Percentiles rank a stretch among this genome's conserved stretches.
Conservation (phyloP, 53 echinoderm and acorn worm species). For the Holothuria scabra region DNA sequence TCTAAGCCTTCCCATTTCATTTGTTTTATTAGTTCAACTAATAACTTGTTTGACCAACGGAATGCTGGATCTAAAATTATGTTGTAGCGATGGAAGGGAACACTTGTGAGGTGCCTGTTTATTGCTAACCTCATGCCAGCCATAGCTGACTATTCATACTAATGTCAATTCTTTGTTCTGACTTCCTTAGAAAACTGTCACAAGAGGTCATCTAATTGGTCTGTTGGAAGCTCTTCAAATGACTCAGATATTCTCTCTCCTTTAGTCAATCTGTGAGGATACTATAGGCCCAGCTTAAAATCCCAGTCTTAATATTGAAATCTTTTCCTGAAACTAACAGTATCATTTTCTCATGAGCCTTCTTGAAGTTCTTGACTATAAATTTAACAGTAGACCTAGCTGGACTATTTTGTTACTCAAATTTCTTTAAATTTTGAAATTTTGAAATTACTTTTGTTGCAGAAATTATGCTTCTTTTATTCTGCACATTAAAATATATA, state of each 20-base stretch:
- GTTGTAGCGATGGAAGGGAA: background rate
- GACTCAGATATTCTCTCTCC: background rate
- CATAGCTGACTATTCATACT: background rate
- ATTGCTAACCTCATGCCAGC: background rate
- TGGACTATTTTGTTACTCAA: too few relatives aligned
- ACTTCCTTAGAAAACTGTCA: background rate
- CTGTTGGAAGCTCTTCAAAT: background rate
- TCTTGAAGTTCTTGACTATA: too few relatives aligned
- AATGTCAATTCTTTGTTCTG: background rate
- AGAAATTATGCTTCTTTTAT: too few relatives aligned
- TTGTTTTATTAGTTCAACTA: background rate
- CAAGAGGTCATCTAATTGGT: background rate
- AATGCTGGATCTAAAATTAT: background rate
- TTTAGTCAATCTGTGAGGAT: background rate
- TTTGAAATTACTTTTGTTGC: too few relatives aligned
- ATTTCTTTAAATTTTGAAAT: too few relatives aligned
- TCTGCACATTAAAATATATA: too few relatives aligned
- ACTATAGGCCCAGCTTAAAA: background rate
- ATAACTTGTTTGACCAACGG: background rate
- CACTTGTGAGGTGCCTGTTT: background rate
- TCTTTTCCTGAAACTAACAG: too few relatives aligned
- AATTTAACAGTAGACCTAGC: too few relatives aligned
- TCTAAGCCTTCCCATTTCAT: constrained; percentile 14
- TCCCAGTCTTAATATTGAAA: too few relatives aligned
- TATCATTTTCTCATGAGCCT: too few relatives aligned